Evolutionary conservation across 2,888 invertebrate species (phyloP).

Genomic region (Tipula unca): DNA sequence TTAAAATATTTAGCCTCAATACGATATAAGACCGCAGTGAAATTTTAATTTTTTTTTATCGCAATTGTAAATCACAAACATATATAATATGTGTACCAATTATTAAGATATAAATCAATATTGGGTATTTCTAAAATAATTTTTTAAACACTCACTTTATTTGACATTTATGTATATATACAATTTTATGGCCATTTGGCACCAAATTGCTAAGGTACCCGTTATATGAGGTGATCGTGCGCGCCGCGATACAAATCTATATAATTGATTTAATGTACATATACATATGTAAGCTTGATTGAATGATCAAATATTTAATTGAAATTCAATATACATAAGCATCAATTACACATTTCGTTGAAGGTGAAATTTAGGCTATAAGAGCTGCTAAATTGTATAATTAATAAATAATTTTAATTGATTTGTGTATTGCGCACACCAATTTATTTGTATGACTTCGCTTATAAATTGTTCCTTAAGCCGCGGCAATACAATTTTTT

Average conservation of each 20-base stretch:
- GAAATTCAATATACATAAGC: neutral
- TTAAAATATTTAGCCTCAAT: neutral
- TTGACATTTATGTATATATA: neutral
- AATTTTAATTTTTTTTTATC: neutral
- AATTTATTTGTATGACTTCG: slow-evolving; percentile 14
- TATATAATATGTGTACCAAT: neutral
- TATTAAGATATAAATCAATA: slow-evolving; percentile 8
- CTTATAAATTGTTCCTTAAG: neutral
- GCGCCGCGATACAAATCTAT: neutral
- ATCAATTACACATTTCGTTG: neutral
- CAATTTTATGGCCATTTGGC: neutral
- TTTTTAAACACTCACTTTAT: neutral
- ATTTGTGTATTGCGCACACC: neutral
- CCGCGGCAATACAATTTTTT: too few relatives aligned
- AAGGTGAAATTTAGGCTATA: neutral
- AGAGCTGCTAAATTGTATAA: neutral
- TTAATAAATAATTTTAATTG: neutral
- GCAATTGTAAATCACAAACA: neutral
- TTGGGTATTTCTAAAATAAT: neutral
- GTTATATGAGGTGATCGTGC: neutral
- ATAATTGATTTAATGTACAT: neutral
- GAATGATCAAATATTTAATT: neutral
- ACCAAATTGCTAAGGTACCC: neutral
- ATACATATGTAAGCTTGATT: neutral
- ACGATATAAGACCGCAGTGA: neutral